Base-by-base conservation (phyloP, 2,888 invertebrate species). In the Leptinotarsa rubiginosa region DNA sequence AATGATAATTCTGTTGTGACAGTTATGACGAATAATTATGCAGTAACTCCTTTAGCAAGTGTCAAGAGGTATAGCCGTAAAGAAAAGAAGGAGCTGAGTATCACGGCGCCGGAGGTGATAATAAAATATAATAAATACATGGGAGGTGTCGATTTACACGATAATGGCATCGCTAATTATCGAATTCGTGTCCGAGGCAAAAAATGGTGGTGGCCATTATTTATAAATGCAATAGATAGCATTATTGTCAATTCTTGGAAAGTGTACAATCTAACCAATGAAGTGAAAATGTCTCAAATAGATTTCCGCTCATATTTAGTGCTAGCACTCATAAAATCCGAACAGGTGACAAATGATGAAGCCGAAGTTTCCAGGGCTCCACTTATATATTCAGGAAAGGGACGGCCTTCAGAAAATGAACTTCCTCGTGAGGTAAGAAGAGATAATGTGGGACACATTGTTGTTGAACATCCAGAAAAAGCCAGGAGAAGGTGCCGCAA, bases 171-270 rank as follows among this genome's bases (percentile, higher is more conserved):
- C 15, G 69, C 69, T 3, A 69, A 69, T 18, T 69, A 69, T 20
- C 56, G 69, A 62, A 69, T 62, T 18, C 31, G 22, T 62, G 25
- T 69, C 20, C 47, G 49, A 20, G 22, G 22, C 25, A 41, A 65
- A 65, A 71, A 65, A 65, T 65, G 54, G 65, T 71, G 70, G 65
- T 71, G 54, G 70, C 47, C 70, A 52, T 22, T 69, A n/a, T 69
- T 69, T 31, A 31, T 56, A n/a, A 70, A 70, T 49, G 25, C 20
- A 13, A 13, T 70, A 18, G 65, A 71, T 47, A 54, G 52, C 54
- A 16, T 54, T 10, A 20, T 71, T n/a, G 65, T 52, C 13, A 71
- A 65, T 52, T 41, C 54, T 13, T 71, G 71, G 66, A 65, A 71
- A 66, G 25, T 70, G 15, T 70, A 52, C 31, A 70, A 47, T 16